Evolutionary conservation across 1,140 invertebrate genomes (phyloP).

Genomic region (Macrocentrus cingulum): DNA sequence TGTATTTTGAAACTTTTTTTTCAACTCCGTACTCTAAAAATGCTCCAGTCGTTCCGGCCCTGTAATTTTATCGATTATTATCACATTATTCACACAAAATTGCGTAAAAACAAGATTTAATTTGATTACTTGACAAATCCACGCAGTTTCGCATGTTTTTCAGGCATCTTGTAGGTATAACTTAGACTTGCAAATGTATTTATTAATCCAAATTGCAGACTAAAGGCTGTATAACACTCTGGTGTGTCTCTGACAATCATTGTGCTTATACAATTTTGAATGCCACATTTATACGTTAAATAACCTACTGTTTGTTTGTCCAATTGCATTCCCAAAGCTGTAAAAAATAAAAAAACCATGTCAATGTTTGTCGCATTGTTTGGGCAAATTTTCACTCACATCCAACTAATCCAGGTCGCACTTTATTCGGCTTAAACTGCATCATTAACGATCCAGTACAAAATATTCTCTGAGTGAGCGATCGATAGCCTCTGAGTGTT

Average conservation of each 20-base stretch:
- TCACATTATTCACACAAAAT: too few relatives aligned
- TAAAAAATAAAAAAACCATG: conserved; percentile 42
- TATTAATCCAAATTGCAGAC: conserved; percentile 79
- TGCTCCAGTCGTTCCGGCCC: conserved; percentile 83
- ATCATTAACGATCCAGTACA: conserved; percentile 71
- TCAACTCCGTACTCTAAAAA: conserved; percentile 88
- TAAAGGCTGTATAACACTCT: conserved; percentile 63
- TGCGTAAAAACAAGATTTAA: too few relatives aligned
- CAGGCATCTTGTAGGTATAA: conserved; percentile 76
- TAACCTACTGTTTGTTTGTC: conserved; percentile 85
- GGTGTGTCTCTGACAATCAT: conserved; percentile 76
- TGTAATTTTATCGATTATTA: conserved; percentile 44
- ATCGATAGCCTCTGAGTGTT: conserved; percentile 74
- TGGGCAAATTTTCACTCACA: too few relatives aligned
- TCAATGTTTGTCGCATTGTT: neutral
- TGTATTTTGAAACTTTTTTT: conserved; percentile 90
- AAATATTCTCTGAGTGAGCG: conserved; percentile 70
- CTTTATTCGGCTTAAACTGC: conserved; percentile 71
- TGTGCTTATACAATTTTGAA: conserved; percentile 75
- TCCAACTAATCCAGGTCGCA: conserved; percentile 70
- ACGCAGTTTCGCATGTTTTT: conserved; percentile 75
- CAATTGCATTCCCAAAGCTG: conserved; percentile 81
- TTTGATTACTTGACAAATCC: conserved; percentile 82
- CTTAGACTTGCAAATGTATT: conserved; percentile 76
- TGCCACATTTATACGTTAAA: conserved; percentile 77